Conservation (phyloP, 2,113 vertebrate genomes). For the Sander lucioperca region DNA sequence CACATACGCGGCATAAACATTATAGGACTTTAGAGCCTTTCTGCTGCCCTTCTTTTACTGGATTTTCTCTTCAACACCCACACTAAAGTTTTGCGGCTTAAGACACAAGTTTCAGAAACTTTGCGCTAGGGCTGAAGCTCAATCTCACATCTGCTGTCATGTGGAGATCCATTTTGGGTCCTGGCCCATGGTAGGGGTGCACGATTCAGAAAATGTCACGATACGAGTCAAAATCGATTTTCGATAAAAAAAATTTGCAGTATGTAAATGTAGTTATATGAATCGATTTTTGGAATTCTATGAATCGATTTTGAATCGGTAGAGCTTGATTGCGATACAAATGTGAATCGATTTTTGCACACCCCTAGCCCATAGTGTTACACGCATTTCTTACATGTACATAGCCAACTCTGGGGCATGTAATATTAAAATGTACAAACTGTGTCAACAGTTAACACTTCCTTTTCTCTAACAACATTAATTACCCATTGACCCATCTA, state of each 20-base stretch:
- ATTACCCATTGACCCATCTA: constrained; percentile 57
- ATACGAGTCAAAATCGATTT: too few relatives aligned
- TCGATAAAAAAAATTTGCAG: too few relatives aligned
- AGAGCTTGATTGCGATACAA: too few relatives aligned
- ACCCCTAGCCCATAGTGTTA: neutral
- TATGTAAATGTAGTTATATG: too few relatives aligned
- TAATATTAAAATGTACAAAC: constrained; percentile 23
- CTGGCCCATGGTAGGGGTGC: neutral
- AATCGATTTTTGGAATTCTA: too few relatives aligned
- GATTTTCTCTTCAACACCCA: constrained; percentile 33
- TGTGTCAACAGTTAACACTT: constrained; percentile 37
- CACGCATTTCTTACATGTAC: constrained; percentile 17
- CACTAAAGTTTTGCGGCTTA: constrained; percentile 28
- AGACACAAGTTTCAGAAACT: constrained; percentile 45
- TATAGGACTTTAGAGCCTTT: constrained; percentile 29
- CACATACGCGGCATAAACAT: constrained; percentile 34
- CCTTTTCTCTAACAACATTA: constrained; percentile 45
- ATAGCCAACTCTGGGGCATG: neutral
- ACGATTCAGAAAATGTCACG: too few relatives aligned
- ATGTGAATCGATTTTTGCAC: too few relatives aligned
- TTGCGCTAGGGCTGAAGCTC: neutral
- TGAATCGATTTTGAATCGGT: too few relatives aligned
- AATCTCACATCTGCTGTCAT: constrained; percentile 3
- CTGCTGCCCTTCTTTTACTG: constrained; percentile 24
- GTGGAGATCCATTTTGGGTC: neutral